These are phyloP conservation scores for Hydractinia echinata DNA, from an alignment of 30 jellyfish, hydroid and myxozoan species.

Conservation along the genomic window DNA sequence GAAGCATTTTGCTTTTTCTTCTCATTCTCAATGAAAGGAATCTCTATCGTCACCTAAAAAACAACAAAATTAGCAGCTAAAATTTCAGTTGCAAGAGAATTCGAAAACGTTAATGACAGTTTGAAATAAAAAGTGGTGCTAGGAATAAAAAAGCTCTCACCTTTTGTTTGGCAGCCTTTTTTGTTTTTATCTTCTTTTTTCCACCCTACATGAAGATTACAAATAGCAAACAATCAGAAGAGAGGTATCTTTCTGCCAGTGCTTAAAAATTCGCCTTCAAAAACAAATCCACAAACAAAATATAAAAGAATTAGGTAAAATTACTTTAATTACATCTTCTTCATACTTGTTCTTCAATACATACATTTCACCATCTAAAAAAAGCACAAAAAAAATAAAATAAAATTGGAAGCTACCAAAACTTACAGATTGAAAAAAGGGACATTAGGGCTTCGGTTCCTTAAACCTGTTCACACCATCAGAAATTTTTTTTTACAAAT, in stretches of 20 bases:
- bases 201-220: not conserved
- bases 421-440: too few species aligned
- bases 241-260: too few species aligned
- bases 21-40: conserved; percentile 10
- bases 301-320: not conserved
- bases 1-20: not conserved
- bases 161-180: conserved; percentile 23
- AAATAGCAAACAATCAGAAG: not conserved
- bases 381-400: too few species aligned
- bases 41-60: not conserved
- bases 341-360: conserved; percentile 27
- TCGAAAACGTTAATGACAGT: not conserved
- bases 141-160: not conserved
- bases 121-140: not conserved
- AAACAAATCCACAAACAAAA: not conserved
- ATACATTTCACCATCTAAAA: conserved; percentile 22
- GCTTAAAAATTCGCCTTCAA: too few species aligned
- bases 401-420: too few species aligned
- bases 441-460: too few species aligned
- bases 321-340: conserved; percentile 16
- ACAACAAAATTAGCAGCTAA: not conserved
- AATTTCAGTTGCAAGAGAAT: not conserved
- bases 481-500: too few species aligned
- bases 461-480: too few species aligned
- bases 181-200: conserved; percentile 13